These are phyloP conservation scores for Baronia brevicornis DNA, from an alignment of 2,888 invertebrate species.

Conservation along the genomic window DNA sequence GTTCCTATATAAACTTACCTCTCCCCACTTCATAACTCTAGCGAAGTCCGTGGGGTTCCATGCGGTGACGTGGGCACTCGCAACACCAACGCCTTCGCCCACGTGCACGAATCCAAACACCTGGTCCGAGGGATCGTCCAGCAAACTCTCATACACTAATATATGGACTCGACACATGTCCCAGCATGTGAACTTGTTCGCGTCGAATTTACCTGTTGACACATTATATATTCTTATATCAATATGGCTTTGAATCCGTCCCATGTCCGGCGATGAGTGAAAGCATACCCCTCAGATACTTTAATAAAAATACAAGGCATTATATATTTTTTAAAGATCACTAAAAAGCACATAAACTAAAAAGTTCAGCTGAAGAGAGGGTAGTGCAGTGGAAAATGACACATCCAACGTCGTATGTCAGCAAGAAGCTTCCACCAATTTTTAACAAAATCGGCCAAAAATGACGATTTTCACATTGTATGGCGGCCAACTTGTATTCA, in stretches of 20 bases:
- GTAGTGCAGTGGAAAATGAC: no score
- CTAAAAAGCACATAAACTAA: no score
- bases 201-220: conserved; percentile 79
- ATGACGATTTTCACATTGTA: no score
- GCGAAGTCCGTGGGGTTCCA: conserved; percentile 85
- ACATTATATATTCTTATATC: background rate
- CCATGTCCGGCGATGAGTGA: no score
- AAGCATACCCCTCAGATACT: no score
- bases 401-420: no score
- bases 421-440: no score
- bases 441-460: no score
- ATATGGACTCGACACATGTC: conserved; percentile 83
- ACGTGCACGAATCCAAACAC: conserved; percentile 84
- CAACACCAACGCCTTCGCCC: conserved; percentile 78
- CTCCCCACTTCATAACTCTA: conserved; percentile 83
- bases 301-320: no score
- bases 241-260: background rate
- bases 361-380: no score
- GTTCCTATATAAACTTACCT: conserved; percentile 59
- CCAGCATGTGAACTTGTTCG: conserved; percentile 77
- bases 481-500: no score
- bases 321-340: no score
- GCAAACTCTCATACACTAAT: conserved; percentile 82
- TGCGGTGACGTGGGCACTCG: conserved; percentile 79
- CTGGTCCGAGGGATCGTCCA: conserved; percentile 85